Base-by-base conservation (phyloP, 2,888 invertebrate genomes). In the Eugnorisma glareosa region DNA sequence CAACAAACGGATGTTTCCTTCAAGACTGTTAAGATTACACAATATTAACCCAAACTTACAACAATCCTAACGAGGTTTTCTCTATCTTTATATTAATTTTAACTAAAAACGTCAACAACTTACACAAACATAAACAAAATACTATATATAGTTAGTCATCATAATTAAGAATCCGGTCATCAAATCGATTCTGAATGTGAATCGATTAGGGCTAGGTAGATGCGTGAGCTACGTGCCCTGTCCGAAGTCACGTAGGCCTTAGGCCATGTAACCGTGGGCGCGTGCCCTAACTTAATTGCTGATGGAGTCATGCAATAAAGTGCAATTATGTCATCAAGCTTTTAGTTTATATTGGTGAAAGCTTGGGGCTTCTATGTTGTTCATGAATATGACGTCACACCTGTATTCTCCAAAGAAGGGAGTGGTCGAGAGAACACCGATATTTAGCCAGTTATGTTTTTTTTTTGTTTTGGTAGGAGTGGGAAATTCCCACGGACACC, bases 221-320 rank as follows among this genome's bases (percentile, higher is more conserved):
- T 89, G 86, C 74, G 80, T 85, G 84, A 76, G 77, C 80, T 86
- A 84, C 84, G 91, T 88, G 90, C 88, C 91, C 92, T 95, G 95
- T 84, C 81, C 76, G 66, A 63, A 91, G 95, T 96, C 96, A 96
- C 96, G 96, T 96, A 95, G 93, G 90, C 94, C 86, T 86, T 86
- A 77, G 82, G 54, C 15, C 51, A 31, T 75, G 70, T 81, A 81
- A 82, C 37, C 28, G 75, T 57, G 76, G 93, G 91, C 96, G 91
- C 95, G 95, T 94, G 96, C 94, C 92, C 79, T 77, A 69, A 81
- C 83, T 88, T 92, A 92, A 93, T 90, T 78, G 76, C 63, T 24
- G 71, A 75, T 75, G 83, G 87, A 71, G 80, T 92, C 91, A 94
- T 94, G 93, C 92, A 92, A 86, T 59, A 91, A 70, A 28, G 43